These are phyloP conservation scores for Drosophila mulleri DNA, from an alignment of 2,888 invertebrate species.

Conservation along the genomic window DNA sequence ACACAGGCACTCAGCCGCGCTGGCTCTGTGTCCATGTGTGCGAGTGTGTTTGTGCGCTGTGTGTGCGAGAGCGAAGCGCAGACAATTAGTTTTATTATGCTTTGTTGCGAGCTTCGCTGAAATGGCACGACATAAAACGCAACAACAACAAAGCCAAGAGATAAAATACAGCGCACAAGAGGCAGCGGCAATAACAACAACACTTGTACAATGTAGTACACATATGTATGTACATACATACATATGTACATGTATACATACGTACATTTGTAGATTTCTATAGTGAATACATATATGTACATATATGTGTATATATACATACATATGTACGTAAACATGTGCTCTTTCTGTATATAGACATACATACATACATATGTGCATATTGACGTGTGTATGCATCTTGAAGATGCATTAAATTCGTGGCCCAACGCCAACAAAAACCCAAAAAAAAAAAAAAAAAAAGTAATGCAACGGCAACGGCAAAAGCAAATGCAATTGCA, in stretches of 20 bases:
- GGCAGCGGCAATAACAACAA: conserved; percentile 21
- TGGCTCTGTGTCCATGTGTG: conserved; percentile 28
- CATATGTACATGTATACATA: not conserved
- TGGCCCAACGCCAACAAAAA: conserved; percentile 64
- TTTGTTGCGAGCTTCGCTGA: conserved; percentile 80
- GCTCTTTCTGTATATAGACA: not conserved
- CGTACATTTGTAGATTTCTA: not conserved
- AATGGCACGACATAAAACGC: conserved; percentile 79
- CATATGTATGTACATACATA: not conserved
- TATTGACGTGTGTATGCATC: conserved; percentile 57
- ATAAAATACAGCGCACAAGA: conserved; percentile 66
- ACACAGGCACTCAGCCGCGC: conserved; percentile 1
- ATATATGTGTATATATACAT: not conserved
- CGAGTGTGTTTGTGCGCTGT: conserved; percentile 50
- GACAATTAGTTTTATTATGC: conserved; percentile 81
- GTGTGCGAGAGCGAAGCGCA: conserved; percentile 80
- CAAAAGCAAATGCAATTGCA: conserved; percentile 42
- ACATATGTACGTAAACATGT: not conserved
- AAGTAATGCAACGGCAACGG: conserved; percentile 56
- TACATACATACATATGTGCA: conserved; percentile 11
- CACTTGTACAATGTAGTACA: conserved; percentile 35
- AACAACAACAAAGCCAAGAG: conserved; percentile 48
- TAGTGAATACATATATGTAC: too few species aligned
- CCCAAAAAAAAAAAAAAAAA: conserved; percentile 10
- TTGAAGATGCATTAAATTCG: conserved; percentile 77